phyloP scores from a whole-genome alignment of 2,888 invertebrate species.

The Eretmocerus hayati region DNA sequence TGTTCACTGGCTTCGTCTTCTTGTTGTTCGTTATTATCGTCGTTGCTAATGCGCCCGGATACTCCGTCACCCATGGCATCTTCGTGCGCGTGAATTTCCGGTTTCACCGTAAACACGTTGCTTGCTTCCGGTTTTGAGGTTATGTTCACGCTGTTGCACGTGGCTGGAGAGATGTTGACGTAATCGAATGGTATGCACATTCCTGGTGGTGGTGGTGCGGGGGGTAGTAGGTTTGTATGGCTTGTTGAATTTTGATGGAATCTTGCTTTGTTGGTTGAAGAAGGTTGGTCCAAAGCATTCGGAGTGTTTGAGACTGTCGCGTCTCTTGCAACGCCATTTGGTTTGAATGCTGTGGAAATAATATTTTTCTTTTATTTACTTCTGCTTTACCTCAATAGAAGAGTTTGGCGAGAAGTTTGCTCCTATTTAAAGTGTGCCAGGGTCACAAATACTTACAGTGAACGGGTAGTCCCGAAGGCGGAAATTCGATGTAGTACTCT shows the following conservation, averaged over 20 bases:
- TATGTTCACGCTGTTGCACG: conserved; percentile 5
- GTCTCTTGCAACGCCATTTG: too few relatives aligned
- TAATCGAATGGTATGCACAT: conserved; percentile 39
- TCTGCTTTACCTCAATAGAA: too few relatives aligned
- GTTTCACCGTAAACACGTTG: conserved; percentile 14
- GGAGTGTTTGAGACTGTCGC: too few relatives aligned
- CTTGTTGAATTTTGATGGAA: too few relatives aligned
- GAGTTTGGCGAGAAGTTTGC: too few relatives aligned
- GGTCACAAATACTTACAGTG: conserved; percentile 40
- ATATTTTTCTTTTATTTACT: too few relatives aligned
- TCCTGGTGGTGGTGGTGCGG: conserved; percentile 32
- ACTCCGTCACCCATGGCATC: background rate
- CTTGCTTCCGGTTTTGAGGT: background rate
- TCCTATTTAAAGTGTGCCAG: too few relatives aligned
- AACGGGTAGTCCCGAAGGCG: conserved; percentile 51
- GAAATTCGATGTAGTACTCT: conserved; percentile 51
- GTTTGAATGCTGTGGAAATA: too few relatives aligned
- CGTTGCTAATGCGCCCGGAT: conserved; percentile 1
- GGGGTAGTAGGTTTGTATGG: too few relatives aligned
- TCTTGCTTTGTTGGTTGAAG: too few relatives aligned
- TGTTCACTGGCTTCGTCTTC: conserved; percentile 12
- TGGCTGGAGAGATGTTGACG: conserved; percentile 34
- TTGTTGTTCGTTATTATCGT: conserved; percentile 11
- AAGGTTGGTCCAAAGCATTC: too few relatives aligned
- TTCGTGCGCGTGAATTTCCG: conserved; percentile 16